Percentiles rank a stretch among this genome's conserved stretches.
These are phyloP conservation scores for Darevskia nairensis DNA, from an alignment of 2,797 vertebrate species.

Conservation along the genomic window DNA sequence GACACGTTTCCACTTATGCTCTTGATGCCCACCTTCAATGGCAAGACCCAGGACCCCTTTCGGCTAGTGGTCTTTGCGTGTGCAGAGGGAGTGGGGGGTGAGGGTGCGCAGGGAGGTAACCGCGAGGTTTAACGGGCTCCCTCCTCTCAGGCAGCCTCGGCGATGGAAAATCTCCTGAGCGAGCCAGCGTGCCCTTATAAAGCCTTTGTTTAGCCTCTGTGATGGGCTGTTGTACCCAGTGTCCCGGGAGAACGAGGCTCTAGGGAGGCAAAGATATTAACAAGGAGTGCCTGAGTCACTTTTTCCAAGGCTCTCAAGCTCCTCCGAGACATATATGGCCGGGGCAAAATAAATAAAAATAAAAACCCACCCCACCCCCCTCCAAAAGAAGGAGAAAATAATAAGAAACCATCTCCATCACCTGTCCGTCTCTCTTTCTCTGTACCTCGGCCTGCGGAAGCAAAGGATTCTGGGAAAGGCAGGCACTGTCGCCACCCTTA, in stretches of 20 bases:
- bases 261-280: constrained; percentile 62
- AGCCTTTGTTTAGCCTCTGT: constrained; percentile 74
- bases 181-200: constrained; percentile 76
- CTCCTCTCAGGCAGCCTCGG: rapidly evolving
- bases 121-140: not conserved
- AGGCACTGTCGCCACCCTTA: no score
- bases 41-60: no score
- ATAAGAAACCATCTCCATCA: not conserved
- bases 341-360: constrained; percentile 29
- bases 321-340: constrained; percentile 75
- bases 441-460: not conserved
- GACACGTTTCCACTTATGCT: no score
- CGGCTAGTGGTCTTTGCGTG: no score
- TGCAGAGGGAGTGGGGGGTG: no score
- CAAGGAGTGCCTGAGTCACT: constrained; percentile 76
- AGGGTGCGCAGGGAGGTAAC: not conserved
- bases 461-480: not conserved
- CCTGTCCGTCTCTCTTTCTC: not conserved
- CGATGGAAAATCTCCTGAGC: not conserved
- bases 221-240: not conserved
- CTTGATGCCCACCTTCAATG: no score
- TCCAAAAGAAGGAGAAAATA: not conserved
- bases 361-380: no score
- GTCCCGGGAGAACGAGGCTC: constrained; percentile 46
- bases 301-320: constrained; percentile 73